Base-by-base conservation (phyloP, 2,797 vertebrate species). In the Danionella dracula region DNA sequence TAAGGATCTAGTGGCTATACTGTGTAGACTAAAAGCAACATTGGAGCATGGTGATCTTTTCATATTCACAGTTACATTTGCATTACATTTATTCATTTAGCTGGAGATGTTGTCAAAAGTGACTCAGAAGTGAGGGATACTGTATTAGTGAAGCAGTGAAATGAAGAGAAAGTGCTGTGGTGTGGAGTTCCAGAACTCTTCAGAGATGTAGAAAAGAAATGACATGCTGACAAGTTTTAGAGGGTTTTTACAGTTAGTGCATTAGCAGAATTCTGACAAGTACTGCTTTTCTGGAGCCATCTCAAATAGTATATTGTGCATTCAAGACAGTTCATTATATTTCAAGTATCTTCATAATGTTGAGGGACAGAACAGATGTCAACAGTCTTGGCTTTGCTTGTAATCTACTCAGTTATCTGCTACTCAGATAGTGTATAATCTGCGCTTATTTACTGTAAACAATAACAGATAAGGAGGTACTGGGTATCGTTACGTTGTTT, bases 1-100 rank as follows among this genome's bases (percentile, higher is more conserved):
- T 57, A 5, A 41, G 17, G 21, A 57, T 10, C 1, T 11, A 31
- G 6, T 56, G 29, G 41, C 23, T 17, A 13, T 23, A 15, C 23
- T 32, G 23, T 41, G 41, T 17, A 57, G 29, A 57, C 31, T 2
- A 32, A 44, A 29, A 57, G 16, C 31, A 17, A 42, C 11, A n/a
- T 13, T 32, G 11, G 29, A 23, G n/a, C 23, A 49, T 19, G 12
- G 45, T 3, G 1, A 3, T 32, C 23, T 19, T 45, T 38, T 65
- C 45, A 57, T 65, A 57, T 57, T 42, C 54, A 57, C 38, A 57
- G 15, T 57, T 40, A 6, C 53, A 56, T 41, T 41, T 56, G 10
- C 53, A 56, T 56, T 56, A 10, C 53, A 56, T 56, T 56, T 56
- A 29, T 40, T 20, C 31, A 7, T 44, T 57, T 32, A 42, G 23